phyloP scores from a whole-genome alignment of 2,888 invertebrate species.

The Podabrus alpinus region DNA sequence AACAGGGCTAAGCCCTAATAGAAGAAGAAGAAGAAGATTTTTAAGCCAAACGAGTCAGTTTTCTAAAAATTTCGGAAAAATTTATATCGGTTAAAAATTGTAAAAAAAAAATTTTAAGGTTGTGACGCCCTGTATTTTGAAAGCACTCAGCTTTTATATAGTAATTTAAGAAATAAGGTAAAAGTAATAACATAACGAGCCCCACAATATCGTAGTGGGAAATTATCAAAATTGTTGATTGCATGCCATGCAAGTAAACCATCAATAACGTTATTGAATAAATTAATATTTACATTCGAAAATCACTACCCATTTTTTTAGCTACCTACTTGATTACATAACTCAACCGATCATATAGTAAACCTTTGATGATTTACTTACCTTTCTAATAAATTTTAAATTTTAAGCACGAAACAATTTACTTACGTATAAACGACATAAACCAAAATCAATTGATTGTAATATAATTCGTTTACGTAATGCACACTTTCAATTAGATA shows the following conservation, averaged over 20 bases:
- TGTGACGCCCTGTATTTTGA: background rate
- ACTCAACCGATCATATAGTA: background rate
- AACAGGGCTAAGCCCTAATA: too few relatives aligned
- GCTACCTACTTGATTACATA: background rate
- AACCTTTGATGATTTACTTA: background rate
- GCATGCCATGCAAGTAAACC: slow-evolving; percentile 13
- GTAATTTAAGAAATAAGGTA: background rate
- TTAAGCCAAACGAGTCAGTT: too few relatives aligned
- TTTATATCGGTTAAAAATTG: background rate
- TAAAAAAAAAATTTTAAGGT: background rate
- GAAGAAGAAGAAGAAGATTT: too few relatives aligned
- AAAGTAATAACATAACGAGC: slow-evolving; percentile 9
- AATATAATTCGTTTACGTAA: background rate
- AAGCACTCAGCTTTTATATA: background rate
- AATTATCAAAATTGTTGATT: slow-evolving; percentile 6
- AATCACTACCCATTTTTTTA: background rate
- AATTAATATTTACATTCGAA: slow-evolving; percentile 18
- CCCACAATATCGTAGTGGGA: slow-evolving; percentile 10
- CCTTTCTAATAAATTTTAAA: background rate
- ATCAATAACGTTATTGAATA: slow-evolving; percentile 21
- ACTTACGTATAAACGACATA: background rate
- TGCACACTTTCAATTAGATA: background rate
- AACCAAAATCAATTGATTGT: background rate
- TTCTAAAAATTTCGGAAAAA: too few relatives aligned
- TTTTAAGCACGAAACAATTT: background rate